Conservation (phyloP, 2,888 invertebrate species). For the Cephalotes varians region DNA sequence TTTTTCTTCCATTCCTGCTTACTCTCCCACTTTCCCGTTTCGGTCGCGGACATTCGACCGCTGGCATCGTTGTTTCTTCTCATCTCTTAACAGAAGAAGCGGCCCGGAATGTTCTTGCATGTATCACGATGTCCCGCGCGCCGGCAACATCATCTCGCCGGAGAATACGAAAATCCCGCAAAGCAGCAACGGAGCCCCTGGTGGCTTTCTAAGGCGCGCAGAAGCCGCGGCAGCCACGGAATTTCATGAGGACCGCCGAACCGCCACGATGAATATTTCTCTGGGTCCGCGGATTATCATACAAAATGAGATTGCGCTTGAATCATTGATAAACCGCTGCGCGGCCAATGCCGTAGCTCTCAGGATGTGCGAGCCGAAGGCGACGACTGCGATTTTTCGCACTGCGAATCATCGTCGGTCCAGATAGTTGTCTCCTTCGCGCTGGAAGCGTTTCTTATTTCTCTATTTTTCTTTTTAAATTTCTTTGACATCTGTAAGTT, state of each 20-base stretch:
- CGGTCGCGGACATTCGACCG: constrained; percentile 43
- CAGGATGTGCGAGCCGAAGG: constrained; percentile 59
- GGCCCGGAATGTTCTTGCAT: constrained; percentile 78
- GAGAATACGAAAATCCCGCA: constrained; percentile 49
- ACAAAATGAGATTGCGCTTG: constrained; percentile 83
- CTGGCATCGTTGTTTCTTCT: constrained; percentile 55
- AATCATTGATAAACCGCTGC: constrained; percentile 80
- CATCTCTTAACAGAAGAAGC: constrained; percentile 38
- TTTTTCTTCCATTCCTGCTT: constrained; percentile 38
- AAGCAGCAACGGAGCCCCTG: constrained; percentile 41
- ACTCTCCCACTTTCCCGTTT: not conserved
- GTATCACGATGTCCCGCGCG: constrained; percentile 75
- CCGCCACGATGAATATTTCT: constrained; percentile 83
- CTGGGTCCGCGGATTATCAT: constrained; percentile 81
- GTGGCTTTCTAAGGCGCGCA: constrained; percentile 66
- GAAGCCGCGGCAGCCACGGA: constrained; percentile 67
- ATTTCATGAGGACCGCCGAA: constrained; percentile 68
- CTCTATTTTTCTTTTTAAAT: not conserved
- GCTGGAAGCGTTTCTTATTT: not conserved
- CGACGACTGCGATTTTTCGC: constrained; percentile 76
- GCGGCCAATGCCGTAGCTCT: constrained; percentile 72
- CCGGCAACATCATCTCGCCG: constrained; percentile 16
- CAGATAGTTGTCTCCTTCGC: not conserved
- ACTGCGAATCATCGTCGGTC: constrained; percentile 31
- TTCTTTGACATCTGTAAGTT: not conserved